Conservation (phyloP, 2,888 invertebrate species). For the Clitarchus hookeri region DNA sequence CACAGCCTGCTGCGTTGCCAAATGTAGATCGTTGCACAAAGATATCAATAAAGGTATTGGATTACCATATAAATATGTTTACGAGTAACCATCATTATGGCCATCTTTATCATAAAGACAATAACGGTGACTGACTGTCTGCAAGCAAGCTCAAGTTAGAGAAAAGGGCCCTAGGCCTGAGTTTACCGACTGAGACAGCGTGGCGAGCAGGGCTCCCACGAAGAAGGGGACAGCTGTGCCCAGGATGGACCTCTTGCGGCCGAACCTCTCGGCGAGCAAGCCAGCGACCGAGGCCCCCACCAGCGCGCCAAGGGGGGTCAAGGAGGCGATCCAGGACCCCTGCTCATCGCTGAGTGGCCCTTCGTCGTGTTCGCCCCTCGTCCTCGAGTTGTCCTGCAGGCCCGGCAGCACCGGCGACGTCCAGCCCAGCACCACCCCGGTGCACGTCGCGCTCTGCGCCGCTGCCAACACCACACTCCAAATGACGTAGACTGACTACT, state of each 20-base stretch:
- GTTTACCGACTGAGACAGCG: not conserved
- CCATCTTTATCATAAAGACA: too few relatives aligned
- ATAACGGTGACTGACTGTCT: too few relatives aligned
- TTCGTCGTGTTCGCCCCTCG: not conserved
- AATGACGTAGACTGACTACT: too few relatives aligned
- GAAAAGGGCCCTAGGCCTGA: not conserved
- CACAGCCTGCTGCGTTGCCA: too few relatives aligned
- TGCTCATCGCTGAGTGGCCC: not conserved
- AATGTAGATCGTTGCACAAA: too few relatives aligned
- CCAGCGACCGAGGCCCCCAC: not conserved
- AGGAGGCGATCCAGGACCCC: constrained; percentile 10
- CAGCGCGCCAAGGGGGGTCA: not conserved
- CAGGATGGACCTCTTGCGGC: constrained; percentile 11
- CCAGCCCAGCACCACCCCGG: not conserved
- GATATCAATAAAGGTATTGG: too few relatives aligned
- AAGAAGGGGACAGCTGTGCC: not conserved
- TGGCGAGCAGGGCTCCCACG: not conserved
- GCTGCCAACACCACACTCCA: not conserved
- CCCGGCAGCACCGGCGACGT: constrained; percentile 12
- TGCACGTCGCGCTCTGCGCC: not conserved
- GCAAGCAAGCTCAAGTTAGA: too few relatives aligned
- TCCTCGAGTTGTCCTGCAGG: not conserved
- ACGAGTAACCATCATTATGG: too few relatives aligned
- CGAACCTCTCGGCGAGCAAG: not conserved
- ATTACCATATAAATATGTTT: too few relatives aligned